Evolutionary conservation across 2,113 vertebrate species (phyloP).

Genomic region (Stegostoma tigrinum): DNA sequence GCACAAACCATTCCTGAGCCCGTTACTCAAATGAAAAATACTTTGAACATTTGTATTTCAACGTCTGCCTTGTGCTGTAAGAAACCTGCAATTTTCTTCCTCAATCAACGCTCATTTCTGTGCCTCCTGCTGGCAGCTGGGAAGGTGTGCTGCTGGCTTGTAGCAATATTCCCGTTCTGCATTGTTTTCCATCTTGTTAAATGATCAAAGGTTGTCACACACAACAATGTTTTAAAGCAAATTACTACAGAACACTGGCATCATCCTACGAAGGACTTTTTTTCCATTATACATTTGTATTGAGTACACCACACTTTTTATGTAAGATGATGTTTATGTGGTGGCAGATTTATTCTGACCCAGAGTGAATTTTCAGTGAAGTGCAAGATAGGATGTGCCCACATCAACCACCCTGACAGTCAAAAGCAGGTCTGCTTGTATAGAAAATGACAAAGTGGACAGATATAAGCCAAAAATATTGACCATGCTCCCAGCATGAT

Average conservation of each 20-base stretch:
- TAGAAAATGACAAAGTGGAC: neutral
- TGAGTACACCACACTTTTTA: neutral
- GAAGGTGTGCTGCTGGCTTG: neutral
- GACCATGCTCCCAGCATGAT: neutral
- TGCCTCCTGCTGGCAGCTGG: neutral
- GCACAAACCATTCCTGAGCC: neutral
- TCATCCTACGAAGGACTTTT: neutral
- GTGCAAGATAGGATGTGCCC: neutral
- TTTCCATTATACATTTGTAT: neutral
- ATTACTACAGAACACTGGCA: neutral
- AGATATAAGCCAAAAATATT: neutral
- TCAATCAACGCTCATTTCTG: neutral
- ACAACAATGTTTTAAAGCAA: constrained; percentile 18
- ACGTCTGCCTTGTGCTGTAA: neutral
- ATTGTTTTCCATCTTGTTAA: constrained; percentile 31
- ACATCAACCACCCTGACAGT: neutral
- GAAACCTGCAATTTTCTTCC: neutral
- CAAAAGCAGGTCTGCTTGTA: no score
- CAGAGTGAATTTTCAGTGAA: neutral
- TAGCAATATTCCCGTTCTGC: neutral
- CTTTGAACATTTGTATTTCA: neutral
- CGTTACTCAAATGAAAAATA: neutral
- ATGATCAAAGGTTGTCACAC: constrained; percentile 31
- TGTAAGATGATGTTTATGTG: neutral
- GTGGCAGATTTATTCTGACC: neutral